Evolutionary conservation across 2,797 vertebrate species (phyloP), one percentile per base, ranked within the genome.

Genomic region (Cuniculus paca): DNA sequence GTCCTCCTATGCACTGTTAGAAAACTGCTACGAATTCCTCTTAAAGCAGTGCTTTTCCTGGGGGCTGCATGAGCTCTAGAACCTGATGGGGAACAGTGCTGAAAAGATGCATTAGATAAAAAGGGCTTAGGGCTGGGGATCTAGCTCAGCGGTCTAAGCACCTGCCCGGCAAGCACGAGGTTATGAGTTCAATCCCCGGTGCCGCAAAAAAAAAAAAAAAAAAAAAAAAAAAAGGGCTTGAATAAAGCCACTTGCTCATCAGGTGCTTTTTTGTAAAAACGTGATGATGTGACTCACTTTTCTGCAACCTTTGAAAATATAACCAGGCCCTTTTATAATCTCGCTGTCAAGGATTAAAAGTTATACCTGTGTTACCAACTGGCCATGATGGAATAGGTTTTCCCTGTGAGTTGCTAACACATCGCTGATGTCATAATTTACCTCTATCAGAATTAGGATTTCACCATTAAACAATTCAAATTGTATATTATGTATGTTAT

Each of bases 1-100:
- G 95, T 97, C 97, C 87, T 95, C 92, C 95, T 91, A 83, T 92
- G 93, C 68, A 93, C 96, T 96, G 94, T 94, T 97, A 97, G 97
- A 96, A 97, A 97, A 97, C 96, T 95, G 94, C 94, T 89, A 89
- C 80, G 56, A 95, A 93, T 96, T 88, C 91, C 77, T 95, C 95
- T 95, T 77, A 90, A 94, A 96, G 94, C 58, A 24, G 5, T 58
- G 74, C 96, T 90, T 89, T 92, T 92, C 80, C 88, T 90, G 90
- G 80, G 65, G 85, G 77, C 95, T 96, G 91, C 31, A 17, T 93
- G 83, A 80, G 77, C 96, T 97, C 80, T 56, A 85, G 72, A 89
- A 91, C 83, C n/a, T 80, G 77, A 79, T n/a, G 3, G 13, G 22
- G 63, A 95, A 79, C 63, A 81, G 45, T 45, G 54, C 45, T 79